Evolutionary conservation across 1,140 invertebrate genomes (phyloP), one percentile per base, ranked within the genome.

Genomic region (Teleogryllus occipitalis): DNA sequence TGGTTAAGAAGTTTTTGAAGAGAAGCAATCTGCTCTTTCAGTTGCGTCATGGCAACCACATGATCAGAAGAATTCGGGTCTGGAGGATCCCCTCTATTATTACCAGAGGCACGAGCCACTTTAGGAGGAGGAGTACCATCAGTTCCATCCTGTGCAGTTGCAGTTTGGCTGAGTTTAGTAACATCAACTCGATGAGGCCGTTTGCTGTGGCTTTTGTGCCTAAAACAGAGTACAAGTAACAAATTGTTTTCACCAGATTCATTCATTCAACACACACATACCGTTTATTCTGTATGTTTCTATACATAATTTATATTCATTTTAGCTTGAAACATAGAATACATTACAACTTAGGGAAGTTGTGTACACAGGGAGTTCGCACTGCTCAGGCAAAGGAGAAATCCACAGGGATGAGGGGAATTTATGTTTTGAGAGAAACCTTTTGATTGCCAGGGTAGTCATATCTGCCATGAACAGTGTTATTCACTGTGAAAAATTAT

Each of bases 31-130:
- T 97, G 94, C 86, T 98, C 97, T 84, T 95, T 95, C 0, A 99
- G 89, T 85, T 97, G 95, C 18, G 96, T 97, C 85, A 98, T 95
- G 0, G 95, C 95, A 12, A 97, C 95, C 39, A 98, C 93, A 84
- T 98, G 96, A 86, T 98, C 97, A 0, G 95, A 95, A 84, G 93
- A 95, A 83, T 94, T 95, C 0, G 94, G 93, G 87, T 97, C 96
- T 73, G 92, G 83, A 85, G 72, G 47, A 84, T 86, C 82, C 82
- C 82, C 75, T 82, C 86, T 76, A 72, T 83, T 83, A 82, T 83
- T 87, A 80, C 83, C 83, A 82, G 87, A 85, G 7, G 81, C 85
- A 87, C 80, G 88, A 82, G 18, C 86, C 85, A 81, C 86, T 86
- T 87, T 92, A 83, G 83, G 83, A 82, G 83, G 87, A 76, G 83